Conservation (phyloP, 2,797 vertebrate genomes). For the Garrulus glandarius region DNA sequence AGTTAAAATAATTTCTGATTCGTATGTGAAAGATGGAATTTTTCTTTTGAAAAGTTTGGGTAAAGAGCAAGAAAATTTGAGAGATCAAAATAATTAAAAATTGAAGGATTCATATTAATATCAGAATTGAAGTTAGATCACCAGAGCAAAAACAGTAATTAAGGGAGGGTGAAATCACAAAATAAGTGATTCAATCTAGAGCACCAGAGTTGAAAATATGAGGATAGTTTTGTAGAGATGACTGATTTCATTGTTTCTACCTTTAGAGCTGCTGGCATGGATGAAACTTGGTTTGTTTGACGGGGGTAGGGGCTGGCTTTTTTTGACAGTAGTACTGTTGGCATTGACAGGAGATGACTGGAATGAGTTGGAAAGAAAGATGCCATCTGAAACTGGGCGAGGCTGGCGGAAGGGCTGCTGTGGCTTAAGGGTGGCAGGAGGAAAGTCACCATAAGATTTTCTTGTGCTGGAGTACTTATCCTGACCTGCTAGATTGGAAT, state of each 20-base stretch:
- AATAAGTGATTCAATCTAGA: constrained; percentile 21
- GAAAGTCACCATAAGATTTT: constrained; percentile 90
- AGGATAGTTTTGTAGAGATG: constrained; percentile 40
- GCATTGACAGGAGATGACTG: constrained; percentile 89
- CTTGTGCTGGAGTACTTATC: constrained; percentile 88
- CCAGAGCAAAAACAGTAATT: constrained; percentile 42
- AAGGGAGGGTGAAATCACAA: constrained; percentile 7
- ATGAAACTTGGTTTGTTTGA: constrained; percentile 84
- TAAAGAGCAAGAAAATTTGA: constrained; percentile 39
- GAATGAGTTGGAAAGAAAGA: constrained; percentile 94
- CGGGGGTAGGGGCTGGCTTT: constrained; percentile 81
- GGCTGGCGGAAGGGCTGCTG: constrained; percentile 86
- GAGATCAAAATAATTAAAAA: constrained; percentile 37
- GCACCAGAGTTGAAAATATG: not conserved
- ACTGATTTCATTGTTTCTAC: constrained; percentile 78
- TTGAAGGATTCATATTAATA: constrained; percentile 6
- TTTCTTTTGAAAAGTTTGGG: constrained; percentile 19
- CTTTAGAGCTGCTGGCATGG: constrained; percentile 82
- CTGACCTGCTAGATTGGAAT: constrained; percentile 91
- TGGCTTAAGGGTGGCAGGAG: constrained; percentile 80
- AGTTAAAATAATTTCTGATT: constrained; percentile 50
- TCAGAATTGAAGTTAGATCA: constrained; percentile 39
- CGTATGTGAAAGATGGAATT: constrained; percentile 23
- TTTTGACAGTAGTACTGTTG: constrained; percentile 89
- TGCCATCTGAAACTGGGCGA: constrained; percentile 92